These are phyloP conservation scores for Aphrocallistes beatrix DNA, from an alignment of 37 sponge, comb jelly and placozoan species.

Conservation along the genomic window DNA sequence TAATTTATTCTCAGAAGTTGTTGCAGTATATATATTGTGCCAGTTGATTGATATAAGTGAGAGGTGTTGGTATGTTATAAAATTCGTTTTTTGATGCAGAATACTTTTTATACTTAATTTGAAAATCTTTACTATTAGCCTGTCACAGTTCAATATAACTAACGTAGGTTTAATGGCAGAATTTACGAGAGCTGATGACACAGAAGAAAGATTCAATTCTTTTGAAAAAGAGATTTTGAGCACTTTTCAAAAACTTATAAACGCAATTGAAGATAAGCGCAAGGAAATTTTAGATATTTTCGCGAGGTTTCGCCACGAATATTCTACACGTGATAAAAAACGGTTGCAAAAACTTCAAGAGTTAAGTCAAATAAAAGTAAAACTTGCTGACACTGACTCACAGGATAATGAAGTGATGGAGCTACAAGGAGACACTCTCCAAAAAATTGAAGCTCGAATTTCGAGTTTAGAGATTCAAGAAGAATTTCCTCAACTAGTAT, in stretches of 20 bases:
- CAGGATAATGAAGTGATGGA: not conserved
- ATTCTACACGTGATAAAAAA: not conserved
- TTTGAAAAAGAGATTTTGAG: not conserved
- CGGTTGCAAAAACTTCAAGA: not conserved
- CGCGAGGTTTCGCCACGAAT: not conserved
- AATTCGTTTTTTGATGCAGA: no score
- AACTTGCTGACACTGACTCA: not conserved
- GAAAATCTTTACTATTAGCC: not conserved
- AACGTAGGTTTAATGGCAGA: not conserved
- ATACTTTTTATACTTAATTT: not conserved
- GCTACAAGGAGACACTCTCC: not conserved
- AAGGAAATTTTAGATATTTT: not conserved
- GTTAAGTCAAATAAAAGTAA: not conserved
- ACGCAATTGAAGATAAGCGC: not conserved
- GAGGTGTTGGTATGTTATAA: no score
- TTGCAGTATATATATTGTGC: no score
- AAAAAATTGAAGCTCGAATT: not conserved
- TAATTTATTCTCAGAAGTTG: no score
- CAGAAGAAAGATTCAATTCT: not conserved
- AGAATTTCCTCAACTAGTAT: not conserved
- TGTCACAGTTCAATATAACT: not conserved
- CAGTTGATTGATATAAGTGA: no score
- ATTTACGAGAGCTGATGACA: not conserved
- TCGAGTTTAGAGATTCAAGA: not conserved
- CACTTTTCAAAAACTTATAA: not conserved